phyloP scores from a whole-genome alignment of 1,140 invertebrate genomes.

The Saccostrea echinata region DNA sequence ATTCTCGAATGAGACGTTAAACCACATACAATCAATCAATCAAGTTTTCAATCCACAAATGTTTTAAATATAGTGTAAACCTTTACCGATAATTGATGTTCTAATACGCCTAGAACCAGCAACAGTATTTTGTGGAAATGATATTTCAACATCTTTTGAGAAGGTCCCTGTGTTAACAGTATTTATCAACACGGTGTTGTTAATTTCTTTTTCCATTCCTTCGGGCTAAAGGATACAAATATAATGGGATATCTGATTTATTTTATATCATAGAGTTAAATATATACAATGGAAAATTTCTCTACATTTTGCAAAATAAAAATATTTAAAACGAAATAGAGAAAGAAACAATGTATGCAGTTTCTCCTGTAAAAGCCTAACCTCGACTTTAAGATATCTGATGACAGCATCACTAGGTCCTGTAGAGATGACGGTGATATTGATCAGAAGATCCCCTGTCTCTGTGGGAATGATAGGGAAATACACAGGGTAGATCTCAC shows the following conservation, averaged over 20 bases:
- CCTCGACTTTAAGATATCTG: constrained; percentile 68
- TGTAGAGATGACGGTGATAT: constrained; percentile 60
- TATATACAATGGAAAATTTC: too few relatives aligned
- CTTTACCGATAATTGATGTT: constrained; percentile 68
- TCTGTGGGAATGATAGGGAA: constrained; percentile 69
- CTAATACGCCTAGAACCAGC: constrained; percentile 62
- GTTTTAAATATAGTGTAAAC: too few relatives aligned
- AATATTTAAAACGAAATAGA: too few relatives aligned
- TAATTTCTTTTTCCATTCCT: constrained; percentile 88
- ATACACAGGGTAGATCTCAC: constrained; percentile 63
- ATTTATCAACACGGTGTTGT: constrained; percentile 88
- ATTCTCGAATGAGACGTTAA: too few relatives aligned
- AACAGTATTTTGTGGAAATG: constrained; percentile 65
- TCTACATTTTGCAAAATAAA: too few relatives aligned
- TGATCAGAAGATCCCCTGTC: constrained; percentile 64
- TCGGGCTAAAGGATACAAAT: constrained; percentile 83
- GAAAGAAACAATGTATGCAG: too few relatives aligned
- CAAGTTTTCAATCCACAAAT: too few relatives aligned
- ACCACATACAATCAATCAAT: too few relatives aligned
- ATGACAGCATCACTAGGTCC: constrained; percentile 67
- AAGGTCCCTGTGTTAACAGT: constrained; percentile 82
- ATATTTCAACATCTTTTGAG: constrained; percentile 72
- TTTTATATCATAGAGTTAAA: neutral
- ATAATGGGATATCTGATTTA: too few relatives aligned
- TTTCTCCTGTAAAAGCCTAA: neutral